Conservation (phyloP, 2,888 invertebrate species). For the Paralinhomoeus sp. region DNA sequence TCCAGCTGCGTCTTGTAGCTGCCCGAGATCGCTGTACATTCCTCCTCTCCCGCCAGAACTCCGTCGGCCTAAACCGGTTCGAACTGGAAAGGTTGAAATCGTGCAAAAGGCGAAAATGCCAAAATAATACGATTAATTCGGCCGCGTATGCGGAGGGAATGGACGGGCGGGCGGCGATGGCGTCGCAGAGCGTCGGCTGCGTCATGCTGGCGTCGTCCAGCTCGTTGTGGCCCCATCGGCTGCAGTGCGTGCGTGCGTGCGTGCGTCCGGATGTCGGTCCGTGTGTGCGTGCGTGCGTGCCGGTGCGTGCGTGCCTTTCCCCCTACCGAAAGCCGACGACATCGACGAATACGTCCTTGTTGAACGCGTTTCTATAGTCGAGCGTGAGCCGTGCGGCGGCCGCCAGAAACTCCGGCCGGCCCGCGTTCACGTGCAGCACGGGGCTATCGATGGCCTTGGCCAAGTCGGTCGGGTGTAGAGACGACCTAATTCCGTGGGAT, state of each 20-base stretch:
- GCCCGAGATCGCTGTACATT: slow-evolving; percentile 35
- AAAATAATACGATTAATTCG: no score
- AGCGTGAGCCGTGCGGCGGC: slow-evolving; percentile 62
- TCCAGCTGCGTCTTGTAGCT: slow-evolving; percentile 35
- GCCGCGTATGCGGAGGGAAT: slow-evolving; percentile 14
- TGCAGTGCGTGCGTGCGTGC: no score
- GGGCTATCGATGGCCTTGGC: slow-evolving; percentile 71
- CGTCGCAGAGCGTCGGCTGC: slow-evolving; percentile 62
- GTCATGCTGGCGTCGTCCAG: slow-evolving; percentile 91
- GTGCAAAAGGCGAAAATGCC: no score
- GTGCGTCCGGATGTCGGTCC: no score
- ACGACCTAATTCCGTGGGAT: slow-evolving; percentile 29
- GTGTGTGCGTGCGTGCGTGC: no score
- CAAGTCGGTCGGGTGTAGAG: slow-evolving; percentile 56
- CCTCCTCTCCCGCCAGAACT: slow-evolving; percentile 39
- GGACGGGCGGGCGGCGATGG: slow-evolving; percentile 20
- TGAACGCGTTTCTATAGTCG: slow-evolving; percentile 59
- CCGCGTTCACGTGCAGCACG: slow-evolving; percentile 81
- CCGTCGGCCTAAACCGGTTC: slow-evolving; percentile 16
- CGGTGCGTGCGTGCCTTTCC: no score
- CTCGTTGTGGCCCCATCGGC: slow-evolving; percentile 89
- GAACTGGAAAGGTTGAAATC: no score
- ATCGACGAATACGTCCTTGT: slow-evolving; percentile 71
- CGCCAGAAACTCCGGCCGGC: slow-evolving; percentile 66
- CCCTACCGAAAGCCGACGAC: slow-evolving; percentile 71